These are phyloP conservation scores for Cosmorhoe ocellata DNA, from an alignment of 2,888 invertebrate genomes.

Conservation along the genomic window DNA sequence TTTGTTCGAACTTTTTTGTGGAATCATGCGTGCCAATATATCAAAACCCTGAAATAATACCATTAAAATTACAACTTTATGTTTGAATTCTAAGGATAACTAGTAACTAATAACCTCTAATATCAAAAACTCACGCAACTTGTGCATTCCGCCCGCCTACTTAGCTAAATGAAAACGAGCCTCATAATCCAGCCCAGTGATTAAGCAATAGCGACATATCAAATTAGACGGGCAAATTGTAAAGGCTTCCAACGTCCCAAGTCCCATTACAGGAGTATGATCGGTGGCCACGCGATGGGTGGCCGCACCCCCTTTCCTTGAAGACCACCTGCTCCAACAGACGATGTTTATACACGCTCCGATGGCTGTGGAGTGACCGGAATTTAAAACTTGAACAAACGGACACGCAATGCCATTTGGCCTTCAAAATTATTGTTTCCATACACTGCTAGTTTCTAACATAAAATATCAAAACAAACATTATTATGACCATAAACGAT, in stretches of 20 bases:
- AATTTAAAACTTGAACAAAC: slow-evolving; percentile 37
- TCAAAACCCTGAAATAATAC: neutral
- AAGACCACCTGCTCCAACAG: slow-evolving; percentile 55
- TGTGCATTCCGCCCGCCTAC: slow-evolving; percentile 22
- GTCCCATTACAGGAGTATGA: slow-evolving; percentile 41
- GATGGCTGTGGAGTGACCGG: slow-evolving; percentile 42
- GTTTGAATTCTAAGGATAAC: slow-evolving; percentile 2
- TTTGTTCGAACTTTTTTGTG: slow-evolving; percentile 6
- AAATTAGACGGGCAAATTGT: slow-evolving; percentile 42
- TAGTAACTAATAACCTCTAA: slow-evolving; percentile 20
- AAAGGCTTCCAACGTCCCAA: slow-evolving; percentile 44
- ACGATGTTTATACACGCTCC: slow-evolving; percentile 47
- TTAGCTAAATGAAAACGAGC: slow-evolving; percentile 33
- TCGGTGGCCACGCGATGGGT: slow-evolving; percentile 51
- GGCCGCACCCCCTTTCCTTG: slow-evolving; percentile 38
- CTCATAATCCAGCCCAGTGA: slow-evolving; percentile 28
- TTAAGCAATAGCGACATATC: slow-evolving; percentile 39
- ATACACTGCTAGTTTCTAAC: slow-evolving; percentile 6
- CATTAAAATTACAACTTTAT: neutral
- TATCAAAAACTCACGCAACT: slow-evolving; percentile 27
- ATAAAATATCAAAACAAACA: slow-evolving; percentile 12
- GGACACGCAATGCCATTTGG: slow-evolving; percentile 34
- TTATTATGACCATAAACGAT: slow-evolving; percentile 14
- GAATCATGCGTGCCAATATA: neutral
- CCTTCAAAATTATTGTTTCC: slow-evolving; percentile 40